Evolutionary conservation across 2,113 vertebrate genomes (phyloP), one percentile per base, ranked within the genome.

Genomic region (Istiophorus platypterus): DNA sequence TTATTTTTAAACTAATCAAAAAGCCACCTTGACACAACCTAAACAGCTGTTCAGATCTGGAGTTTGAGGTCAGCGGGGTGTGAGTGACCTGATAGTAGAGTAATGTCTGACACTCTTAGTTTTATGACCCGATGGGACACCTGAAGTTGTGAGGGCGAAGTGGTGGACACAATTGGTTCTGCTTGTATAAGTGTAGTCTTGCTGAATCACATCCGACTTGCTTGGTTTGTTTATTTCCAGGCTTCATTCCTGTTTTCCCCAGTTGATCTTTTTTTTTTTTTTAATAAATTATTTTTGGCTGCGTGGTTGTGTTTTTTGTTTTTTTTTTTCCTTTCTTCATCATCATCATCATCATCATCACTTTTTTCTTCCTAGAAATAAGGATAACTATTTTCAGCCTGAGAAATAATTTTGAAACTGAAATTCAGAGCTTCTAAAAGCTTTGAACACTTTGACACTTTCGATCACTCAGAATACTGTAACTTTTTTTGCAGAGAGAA

Each of bases 41-140:
- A 12, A 18, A 64, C 15, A 41, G 59, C 5, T 72, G 49, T 27
- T n/a, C 5, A 18, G 27, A n/a, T 39, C 17, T 54, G 2, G 9
- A 12, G 39, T 49, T 64, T 8, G 4, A 56, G 75, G 57, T 69
- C 45, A 26, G 8, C 29, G 26, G 81, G 57, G 41, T 58, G 63
- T 58, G 59, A 73, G 68, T 31, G 27, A 80, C 22, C 51, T 29
- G 27, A 77, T 61, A 52, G 29, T 59, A 47, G 11, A 62, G 15
- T 34, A 37, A 69, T 18, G 61, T 61, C 66, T 56, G 17, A 64
- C 47, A 41, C 42, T 41, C 54, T 41, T 54, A 12, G 69, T 68
- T 62, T 68, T 69, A 27, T 81, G 70, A 84, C 69, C 12, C 37
- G 62, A 31, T 18, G 57, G 5, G 54, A 7, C 37, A 45, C 27